Conservation (phyloP, 2,797 vertebrate species). For the Squalus acanthias region DNA sequence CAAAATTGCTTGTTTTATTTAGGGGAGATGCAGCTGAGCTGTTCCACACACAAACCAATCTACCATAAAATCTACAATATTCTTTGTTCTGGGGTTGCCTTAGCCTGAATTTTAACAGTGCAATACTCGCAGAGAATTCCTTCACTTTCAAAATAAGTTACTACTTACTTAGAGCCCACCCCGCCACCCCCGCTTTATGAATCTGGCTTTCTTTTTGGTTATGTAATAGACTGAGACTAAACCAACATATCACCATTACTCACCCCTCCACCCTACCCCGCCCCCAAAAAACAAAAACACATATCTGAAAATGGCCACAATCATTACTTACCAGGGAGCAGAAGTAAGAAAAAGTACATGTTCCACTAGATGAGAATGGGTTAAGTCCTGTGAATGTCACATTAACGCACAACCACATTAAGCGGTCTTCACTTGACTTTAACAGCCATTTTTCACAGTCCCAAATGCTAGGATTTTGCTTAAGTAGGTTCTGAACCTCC, state of each 20-base stretch:
- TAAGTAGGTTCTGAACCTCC: slow-evolving; percentile 31
- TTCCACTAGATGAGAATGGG: slow-evolving; percentile 24
- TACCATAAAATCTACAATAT: not conserved
- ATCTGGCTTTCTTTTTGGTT: not conserved
- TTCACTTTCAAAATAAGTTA: slow-evolving; percentile 19
- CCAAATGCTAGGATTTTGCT: not conserved
- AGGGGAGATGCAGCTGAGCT: not conserved
- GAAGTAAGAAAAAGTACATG: not conserved
- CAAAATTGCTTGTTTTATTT: not conserved
- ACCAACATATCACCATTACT: not conserved
- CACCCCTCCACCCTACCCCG: not conserved
- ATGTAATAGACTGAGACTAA: not conserved
- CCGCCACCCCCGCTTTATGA: not conserved
- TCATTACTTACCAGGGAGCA: slow-evolving; percentile 6
- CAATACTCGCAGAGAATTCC: not conserved
- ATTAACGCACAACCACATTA: slow-evolving; percentile 20
- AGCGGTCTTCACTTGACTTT: slow-evolving; percentile 23
- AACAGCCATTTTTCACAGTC: slow-evolving; percentile 23
- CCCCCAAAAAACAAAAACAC: not conserved
- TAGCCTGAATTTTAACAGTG: not conserved
- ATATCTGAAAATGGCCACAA: not conserved
- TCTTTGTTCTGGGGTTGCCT: not conserved
- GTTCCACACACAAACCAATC: not conserved
- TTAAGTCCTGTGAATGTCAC: slow-evolving; percentile 23
- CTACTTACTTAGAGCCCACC: not conserved